phyloP scores from a whole-genome alignment of 2,113 vertebrate genomes.

The Ptilorrhoa leucosticta region DNA sequence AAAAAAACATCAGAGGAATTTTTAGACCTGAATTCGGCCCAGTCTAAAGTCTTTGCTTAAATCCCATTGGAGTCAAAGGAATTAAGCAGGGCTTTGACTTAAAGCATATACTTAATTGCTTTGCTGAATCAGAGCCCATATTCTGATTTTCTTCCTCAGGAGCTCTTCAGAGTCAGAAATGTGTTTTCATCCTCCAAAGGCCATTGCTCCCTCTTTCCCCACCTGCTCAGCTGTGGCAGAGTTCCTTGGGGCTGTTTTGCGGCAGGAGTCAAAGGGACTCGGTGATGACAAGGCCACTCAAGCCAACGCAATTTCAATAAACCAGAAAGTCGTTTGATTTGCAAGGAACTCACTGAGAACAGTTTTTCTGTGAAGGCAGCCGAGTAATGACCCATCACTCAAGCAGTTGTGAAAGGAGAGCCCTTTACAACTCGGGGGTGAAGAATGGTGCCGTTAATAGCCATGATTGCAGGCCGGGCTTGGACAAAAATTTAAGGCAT shows the following conservation, averaged over 20 bases:
- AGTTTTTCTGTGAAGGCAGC: neutral
- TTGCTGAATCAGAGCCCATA: slow-evolving; percentile 45
- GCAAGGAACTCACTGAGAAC: neutral
- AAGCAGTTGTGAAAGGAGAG: neutral
- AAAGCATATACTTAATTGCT: slow-evolving; percentile 34
- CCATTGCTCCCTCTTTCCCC: neutral
- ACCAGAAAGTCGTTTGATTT: neutral
- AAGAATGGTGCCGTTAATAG: neutral
- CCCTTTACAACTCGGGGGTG: neutral
- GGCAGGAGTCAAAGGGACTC: neutral
- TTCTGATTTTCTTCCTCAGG: neutral
- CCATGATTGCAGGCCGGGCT: neutral
- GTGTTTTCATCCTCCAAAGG: neutral
- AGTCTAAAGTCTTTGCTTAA: slow-evolving; percentile 16
- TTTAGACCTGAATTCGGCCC: slow-evolving; percentile 42
- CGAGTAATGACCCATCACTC: slow-evolving; percentile 11
- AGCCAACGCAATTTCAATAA: neutral
- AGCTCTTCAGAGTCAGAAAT: neutral
- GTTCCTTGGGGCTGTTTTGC: neutral
- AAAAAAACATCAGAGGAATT: neutral
- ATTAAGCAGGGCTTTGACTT: slow-evolving; percentile 53
- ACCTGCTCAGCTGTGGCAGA: neutral
- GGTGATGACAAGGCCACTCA: neutral
- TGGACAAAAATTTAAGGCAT: neutral
- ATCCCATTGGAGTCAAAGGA: slow-evolving; percentile 54